Percentiles rank a stretch among this genome's conserved stretches.
Conservation (phyloP, 2,797 vertebrate species). For the Pagetopsis macropterus region DNA sequence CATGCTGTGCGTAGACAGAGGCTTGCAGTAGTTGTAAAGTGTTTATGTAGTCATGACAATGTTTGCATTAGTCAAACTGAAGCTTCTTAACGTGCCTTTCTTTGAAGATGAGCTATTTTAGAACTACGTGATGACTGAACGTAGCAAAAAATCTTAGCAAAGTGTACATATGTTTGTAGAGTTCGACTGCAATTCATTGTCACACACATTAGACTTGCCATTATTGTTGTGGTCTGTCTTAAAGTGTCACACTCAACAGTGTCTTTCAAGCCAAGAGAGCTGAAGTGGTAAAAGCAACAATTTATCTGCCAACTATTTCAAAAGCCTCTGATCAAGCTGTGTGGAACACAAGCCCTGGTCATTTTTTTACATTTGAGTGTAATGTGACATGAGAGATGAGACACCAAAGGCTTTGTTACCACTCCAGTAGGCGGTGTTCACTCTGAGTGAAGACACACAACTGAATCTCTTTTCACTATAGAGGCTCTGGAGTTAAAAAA, state of each 20-base stretch:
- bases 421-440: slow-evolving; percentile 47
- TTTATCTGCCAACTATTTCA: slow-evolving; percentile 22
- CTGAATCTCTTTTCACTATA: slow-evolving; percentile 37
- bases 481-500: slow-evolving; percentile 20
- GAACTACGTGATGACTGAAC: slow-evolving; percentile 39
- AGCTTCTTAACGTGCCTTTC: slow-evolving; percentile 78
- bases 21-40: slow-evolving; percentile 65
- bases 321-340: slow-evolving; percentile 26
- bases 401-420: slow-evolving; percentile 17
- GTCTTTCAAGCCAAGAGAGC: slow-evolving; percentile 34
- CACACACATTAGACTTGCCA: slow-evolving; percentile 23
- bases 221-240: slow-evolving; percentile 40
- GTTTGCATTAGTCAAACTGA: slow-evolving; percentile 40
- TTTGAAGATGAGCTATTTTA: slow-evolving; percentile 52
- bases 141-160: slow-evolving; percentile 38
- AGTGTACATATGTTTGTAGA: slow-evolving; percentile 54
- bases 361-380: slow-evolving; percentile 23
- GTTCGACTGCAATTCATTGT: slow-evolving; percentile 50
- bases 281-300: slow-evolving; percentile 20
- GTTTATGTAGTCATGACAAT: slow-evolving; percentile 48
- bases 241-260: slow-evolving; percentile 20
- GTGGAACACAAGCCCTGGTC: slow-evolving; percentile 4
- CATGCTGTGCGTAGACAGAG: slow-evolving; percentile 62
- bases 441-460: slow-evolving; percentile 24
- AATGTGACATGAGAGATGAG: slow-evolving; percentile 12